Base-by-base conservation (phyloP, 2,888 invertebrate genomes). In the Apomyelois bistriatella region DNA sequence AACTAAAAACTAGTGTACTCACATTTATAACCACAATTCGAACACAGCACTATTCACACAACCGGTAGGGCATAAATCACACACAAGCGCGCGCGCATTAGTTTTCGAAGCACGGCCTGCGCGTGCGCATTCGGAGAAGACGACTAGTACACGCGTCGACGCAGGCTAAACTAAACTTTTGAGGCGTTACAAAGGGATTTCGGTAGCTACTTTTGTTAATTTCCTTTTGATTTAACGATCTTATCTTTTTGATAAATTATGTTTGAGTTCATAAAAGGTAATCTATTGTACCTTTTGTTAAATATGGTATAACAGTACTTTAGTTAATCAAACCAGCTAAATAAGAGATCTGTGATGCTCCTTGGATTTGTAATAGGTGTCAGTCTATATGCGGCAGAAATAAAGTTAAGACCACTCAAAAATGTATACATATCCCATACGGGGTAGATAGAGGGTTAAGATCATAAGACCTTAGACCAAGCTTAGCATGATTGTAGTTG, bases 101-200 rank as follows among this genome's bases (percentile, higher is more conserved):
- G 71, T 70, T 75, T 82, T 78, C 83, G 67, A 63, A 76, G 79
- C 85, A 86, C 85, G 84, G 57, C 2, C 52, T 51, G 54, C 59
- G 65, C 69, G 64, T 59, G 72, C 72, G 73, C 72, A 70, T 84
- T 86, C 82, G 77, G 12, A 59, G 82, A 82, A 85, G 73, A 68
- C 86, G 87, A 30, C 32, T 15, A 6, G 46, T 46, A 32, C 32
- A 16, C 10, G 15, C 46, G 46, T 46, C 35, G 15, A 15, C 46
- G 15, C 15, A 16, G 16, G 32, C 15, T 46, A 3, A 10, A 46
- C 46, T 46, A 32, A 46, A 15, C 43, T 32, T 40, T n/a, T 10
- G 9, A 32, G 32, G 32, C 7, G 32, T 32, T 32, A 32, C 10
- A 8, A 9, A 1, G 7, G 32, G 43, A 3, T 46, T 46, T 46